phyloP scores from a whole-genome alignment of 2,888 invertebrate species.

The Amphipyra tragopoginis region DNA sequence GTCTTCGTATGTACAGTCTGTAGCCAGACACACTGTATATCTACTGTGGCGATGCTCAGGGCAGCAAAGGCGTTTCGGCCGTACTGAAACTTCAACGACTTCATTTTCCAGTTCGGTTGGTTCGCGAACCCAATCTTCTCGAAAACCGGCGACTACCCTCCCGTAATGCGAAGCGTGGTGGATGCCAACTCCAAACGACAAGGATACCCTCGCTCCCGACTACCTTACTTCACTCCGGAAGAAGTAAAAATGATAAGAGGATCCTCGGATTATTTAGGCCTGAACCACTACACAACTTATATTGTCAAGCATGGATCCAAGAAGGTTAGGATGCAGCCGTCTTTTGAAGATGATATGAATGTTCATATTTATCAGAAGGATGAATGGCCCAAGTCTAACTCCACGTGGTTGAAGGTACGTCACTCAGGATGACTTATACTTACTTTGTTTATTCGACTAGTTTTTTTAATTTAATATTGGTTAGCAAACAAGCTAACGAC shows the following conservation, averaged over 20 bases:
- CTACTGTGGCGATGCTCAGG: too few relatives aligned
- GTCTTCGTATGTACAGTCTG: too few relatives aligned
- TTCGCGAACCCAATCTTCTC: constrained; percentile 92
- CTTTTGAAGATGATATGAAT: constrained; percentile 80
- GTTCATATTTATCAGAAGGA: constrained; percentile 76
- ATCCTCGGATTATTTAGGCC: constrained; percentile 93
- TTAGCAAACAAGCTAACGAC: too few relatives aligned
- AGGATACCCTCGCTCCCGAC: constrained; percentile 90
- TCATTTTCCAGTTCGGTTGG: constrained; percentile 90
- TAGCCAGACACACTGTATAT: too few relatives aligned
- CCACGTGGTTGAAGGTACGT: constrained; percentile 87
- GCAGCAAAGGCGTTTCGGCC: too few relatives aligned
- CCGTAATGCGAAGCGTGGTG: constrained; percentile 90
- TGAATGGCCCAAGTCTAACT: constrained; percentile 86
- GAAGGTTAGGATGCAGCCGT: constrained; percentile 69
- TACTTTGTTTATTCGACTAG: too few relatives aligned
- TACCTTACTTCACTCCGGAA: constrained; percentile 90
- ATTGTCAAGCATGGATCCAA: constrained; percentile 73
- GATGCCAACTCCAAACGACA: constrained; percentile 89
- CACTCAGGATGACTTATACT: too few relatives aligned
- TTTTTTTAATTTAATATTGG: too few relatives aligned
- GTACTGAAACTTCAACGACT: not conserved
- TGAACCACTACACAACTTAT: constrained; percentile 93
- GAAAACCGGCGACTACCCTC: constrained; percentile 91
- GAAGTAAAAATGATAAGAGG: constrained; percentile 91